These are phyloP conservation scores for Maniola jurtina DNA, from an alignment of 1,140 invertebrate species.

Conservation along the genomic window DNA sequence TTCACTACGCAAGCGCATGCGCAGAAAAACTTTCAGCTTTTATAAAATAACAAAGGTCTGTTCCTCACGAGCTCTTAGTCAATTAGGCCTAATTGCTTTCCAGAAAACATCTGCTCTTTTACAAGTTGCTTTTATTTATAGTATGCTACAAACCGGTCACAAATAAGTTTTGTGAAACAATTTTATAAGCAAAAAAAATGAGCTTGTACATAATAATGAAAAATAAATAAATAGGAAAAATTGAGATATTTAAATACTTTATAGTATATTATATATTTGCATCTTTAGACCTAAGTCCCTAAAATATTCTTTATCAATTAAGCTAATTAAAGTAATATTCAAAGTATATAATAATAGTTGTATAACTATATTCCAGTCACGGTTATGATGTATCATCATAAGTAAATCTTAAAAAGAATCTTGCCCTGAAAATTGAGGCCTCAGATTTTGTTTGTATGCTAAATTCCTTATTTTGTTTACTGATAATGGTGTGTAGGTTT, in stretches of 20 bases:
- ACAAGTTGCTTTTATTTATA: constrained; percentile 12
- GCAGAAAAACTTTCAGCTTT: too few species aligned
- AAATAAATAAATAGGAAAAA: constrained; percentile 36
- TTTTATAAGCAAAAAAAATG: constrained; percentile 19
- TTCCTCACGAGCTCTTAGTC: too few species aligned
- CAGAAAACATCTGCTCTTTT: constrained; percentile 19
- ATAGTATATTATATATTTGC: constrained; percentile 29
- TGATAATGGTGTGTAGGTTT: too few species aligned
- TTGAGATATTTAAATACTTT: constrained; percentile 29
- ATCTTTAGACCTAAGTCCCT: constrained; percentile 27
- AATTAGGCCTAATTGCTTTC: constrained; percentile 29
- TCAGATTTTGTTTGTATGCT: background rate
- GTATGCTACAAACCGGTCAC: constrained; percentile 5
- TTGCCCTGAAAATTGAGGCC: background rate
- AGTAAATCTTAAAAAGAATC: background rate
- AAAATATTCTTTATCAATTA: constrained; percentile 37
- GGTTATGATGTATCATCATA: background rate
- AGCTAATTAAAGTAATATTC: constrained; percentile 38
- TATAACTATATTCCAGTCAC: constrained; percentile 13
- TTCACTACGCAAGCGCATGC: too few species aligned
- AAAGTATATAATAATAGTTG: constrained; percentile 31
- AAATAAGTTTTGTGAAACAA: constrained; percentile 5
- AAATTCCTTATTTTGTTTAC: background rate
- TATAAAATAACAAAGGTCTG: too few species aligned
- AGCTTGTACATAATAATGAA: constrained; percentile 21